These are phyloP conservation scores for Odontamblyopus rebecca DNA, from an alignment of 2,797 vertebrate genomes.

Conservation along the genomic window DNA sequence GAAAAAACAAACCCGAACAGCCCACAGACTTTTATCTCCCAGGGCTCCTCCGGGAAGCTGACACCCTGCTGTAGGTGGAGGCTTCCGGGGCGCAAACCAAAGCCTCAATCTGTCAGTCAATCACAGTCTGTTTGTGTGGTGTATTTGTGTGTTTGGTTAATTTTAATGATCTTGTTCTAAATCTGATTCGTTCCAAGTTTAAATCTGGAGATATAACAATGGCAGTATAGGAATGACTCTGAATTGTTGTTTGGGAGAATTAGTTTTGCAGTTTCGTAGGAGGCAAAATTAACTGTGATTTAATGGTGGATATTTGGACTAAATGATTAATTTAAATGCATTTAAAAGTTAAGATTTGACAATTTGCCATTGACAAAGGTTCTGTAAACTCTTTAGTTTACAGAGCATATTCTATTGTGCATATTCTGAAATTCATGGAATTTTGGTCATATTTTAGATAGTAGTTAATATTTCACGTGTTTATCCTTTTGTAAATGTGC, in stretches of 20 bases:
- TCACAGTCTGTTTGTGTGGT: slow-evolving; percentile 38
- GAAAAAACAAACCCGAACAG: slow-evolving; percentile 48
- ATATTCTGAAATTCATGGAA: too few species aligned
- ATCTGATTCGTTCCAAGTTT: slow-evolving; percentile 1
- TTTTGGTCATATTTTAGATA: too few species aligned
- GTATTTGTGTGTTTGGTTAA: slow-evolving; percentile 15
- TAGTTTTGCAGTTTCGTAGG: neutral
- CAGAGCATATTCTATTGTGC: too few species aligned
- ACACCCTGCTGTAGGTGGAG: slow-evolving; percentile 28
- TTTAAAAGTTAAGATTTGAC: neutral
- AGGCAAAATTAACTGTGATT: neutral
- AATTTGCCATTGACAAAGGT: too few species aligned
- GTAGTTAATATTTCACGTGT: too few species aligned
- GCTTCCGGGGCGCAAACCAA: slow-evolving; percentile 47
- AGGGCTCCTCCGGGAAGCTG: slow-evolving; percentile 29
- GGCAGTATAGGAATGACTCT: neutral
- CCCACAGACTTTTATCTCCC: slow-evolving; percentile 59
- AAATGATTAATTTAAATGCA: neutral
- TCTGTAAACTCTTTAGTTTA: too few species aligned
- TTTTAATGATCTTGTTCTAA: neutral
- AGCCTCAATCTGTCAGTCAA: slow-evolving; percentile 61
- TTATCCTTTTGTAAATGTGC: too few species aligned
- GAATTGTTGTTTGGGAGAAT: neutral
- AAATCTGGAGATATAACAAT: neutral
- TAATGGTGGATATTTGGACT: neutral